Conservation (phyloP, 2,888 invertebrate species). For the Xanthia togata region DNA sequence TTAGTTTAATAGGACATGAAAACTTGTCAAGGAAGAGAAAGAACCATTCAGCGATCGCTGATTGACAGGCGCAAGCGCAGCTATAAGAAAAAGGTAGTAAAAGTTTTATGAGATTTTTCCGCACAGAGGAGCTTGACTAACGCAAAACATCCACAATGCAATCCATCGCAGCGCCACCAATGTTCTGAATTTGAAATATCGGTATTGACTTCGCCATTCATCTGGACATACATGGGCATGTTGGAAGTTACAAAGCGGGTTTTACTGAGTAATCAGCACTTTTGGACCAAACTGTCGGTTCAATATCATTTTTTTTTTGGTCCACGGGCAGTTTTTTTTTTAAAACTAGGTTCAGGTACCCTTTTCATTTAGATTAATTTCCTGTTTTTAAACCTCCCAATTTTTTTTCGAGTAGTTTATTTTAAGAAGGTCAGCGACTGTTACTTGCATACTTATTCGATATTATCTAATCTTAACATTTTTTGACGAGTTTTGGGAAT, state of each 20-base stretch:
- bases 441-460: too few relatives aligned
- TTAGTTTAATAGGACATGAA: background rate
- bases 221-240: conserved; percentile 6
- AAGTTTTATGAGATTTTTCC: background rate
- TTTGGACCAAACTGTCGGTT: background rate
- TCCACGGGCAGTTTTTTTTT: too few relatives aligned
- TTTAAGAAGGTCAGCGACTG: too few relatives aligned
- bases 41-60: background rate
- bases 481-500: too few relatives aligned
- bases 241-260: conserved; percentile 2
- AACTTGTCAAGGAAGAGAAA: background rate
- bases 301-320: too few relatives aligned
- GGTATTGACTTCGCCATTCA: conserved; percentile 16
- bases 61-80: background rate
- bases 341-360: too few relatives aligned
- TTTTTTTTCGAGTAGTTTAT: too few relatives aligned
- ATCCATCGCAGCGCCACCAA: conserved; percentile 9
- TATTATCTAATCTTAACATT: too few relatives aligned
- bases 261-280: background rate
- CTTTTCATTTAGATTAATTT: too few relatives aligned
- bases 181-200: conserved; percentile 34
- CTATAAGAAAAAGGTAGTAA: background rate
- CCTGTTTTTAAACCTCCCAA: too few relatives aligned
- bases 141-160: background rate
- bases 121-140: background rate